Evolutionary conservation across 2,113 vertebrate genomes (phyloP), one percentile per base, ranked within the genome.

Genomic region (Pungitius pungitius): DNA sequence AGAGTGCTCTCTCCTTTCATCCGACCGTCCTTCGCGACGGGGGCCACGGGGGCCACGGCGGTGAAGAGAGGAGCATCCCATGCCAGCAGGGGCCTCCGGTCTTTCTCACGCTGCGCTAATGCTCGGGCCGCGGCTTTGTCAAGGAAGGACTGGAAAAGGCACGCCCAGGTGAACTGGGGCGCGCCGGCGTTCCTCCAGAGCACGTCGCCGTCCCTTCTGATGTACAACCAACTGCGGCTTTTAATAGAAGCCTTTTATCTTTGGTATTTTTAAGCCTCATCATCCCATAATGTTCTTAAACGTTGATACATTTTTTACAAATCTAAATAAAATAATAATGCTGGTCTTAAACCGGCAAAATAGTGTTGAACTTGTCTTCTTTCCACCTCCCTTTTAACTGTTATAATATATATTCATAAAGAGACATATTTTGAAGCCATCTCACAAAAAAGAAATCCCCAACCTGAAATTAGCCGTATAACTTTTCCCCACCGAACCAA

Each of bases 1-100:
- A 27, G 58, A 75, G 69, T 2, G 67, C 74, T 69, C 81, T 51
- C 67, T 77, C 67, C 68, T 90, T 87, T 88, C 70, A 85, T 89
- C 82, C 76, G 26, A n/a, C 72, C 72, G 56, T 75, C 87, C 82
- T 85, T 71, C 75, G 73, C 59, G n/a, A n/a, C n/a, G n/a, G 63
- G 76, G 47, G 65, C 79, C 72, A 73, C 83, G 86, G 88, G n/a
- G 83, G 81, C 72, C 87, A 78, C 22, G 63, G 12, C 61, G 35
- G 68, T 24, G 39, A 74, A 69, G 57, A 71, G 66, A 77, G 75
- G 60, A 52, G 70, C 79, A 42, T 63, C 72, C 73, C 66, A n/a
- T n/a, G 49, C 61, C 73, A 73, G 58, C 79, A 24, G 62, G n/a
- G 57, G 35, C 37, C 56, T 61, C 75, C 1, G 27, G 72, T 73